phyloP scores from a whole-genome alignment of 2,797 vertebrate genomes.

The Craterocephalus amniculus region DNA sequence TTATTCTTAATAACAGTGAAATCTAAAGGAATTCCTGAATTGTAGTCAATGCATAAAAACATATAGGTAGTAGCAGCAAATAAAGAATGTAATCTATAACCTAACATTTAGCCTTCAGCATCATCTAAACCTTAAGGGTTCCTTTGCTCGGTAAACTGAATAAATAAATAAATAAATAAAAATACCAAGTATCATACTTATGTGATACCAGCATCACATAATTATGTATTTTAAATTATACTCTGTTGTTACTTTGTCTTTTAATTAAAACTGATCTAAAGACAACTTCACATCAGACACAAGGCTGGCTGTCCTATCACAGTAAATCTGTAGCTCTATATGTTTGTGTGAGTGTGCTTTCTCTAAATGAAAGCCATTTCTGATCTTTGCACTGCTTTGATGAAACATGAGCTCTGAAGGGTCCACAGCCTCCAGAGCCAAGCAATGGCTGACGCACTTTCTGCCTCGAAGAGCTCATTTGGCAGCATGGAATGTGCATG shows the following conservation, averaged over 20 bases:
- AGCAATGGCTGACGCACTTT: constrained; percentile 48
- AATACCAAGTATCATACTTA: no score
- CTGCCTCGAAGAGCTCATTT: constrained; percentile 62
- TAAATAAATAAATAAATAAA: no score
- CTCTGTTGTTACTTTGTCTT: constrained; percentile 21
- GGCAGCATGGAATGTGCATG: constrained; percentile 47
- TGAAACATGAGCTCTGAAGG: constrained; percentile 47
- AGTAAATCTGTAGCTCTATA: constrained; percentile 31
- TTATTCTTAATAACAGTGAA: no score
- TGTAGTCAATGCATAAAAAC: no score
- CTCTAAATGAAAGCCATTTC: constrained; percentile 61
- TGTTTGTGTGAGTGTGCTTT: constrained; percentile 26
- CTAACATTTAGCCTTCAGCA: no score
- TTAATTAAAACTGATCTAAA: constrained; percentile 23
- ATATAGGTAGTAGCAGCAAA: no score
- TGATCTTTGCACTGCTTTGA: constrained; percentile 63
- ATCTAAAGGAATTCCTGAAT: no score
- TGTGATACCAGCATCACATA: constrained; percentile 7
- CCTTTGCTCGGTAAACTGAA: no score
- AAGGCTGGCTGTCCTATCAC: constrained; percentile 12
- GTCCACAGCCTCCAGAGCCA: constrained; percentile 38
- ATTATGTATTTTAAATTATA: background rate
- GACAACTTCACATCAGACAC: constrained; percentile 38
- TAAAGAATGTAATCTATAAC: no score
- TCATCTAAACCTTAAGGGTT: no score